phyloP scores from a whole-genome alignment of 2,113 vertebrate species.

The Amblyornis subalaris region DNA sequence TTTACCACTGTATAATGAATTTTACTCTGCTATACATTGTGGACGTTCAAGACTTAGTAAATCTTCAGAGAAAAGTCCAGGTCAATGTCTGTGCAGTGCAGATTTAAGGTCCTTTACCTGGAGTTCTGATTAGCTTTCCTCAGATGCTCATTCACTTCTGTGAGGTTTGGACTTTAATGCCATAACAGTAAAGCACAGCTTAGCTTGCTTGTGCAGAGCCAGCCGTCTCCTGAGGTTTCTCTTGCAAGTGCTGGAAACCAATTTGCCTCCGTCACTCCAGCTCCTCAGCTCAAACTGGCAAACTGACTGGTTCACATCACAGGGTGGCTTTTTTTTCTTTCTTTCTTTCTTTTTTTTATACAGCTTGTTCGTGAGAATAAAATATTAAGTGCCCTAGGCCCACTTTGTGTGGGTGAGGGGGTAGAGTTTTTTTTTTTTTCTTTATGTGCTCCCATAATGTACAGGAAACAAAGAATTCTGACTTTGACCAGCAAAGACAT shows the following conservation, averaged over 20 bases:
- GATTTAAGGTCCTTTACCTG: constrained; percentile 60
- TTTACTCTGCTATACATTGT: constrained; percentile 30
- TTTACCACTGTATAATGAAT: constrained; percentile 36
- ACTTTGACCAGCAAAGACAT: constrained; percentile 47
- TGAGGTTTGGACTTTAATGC: constrained; percentile 59
- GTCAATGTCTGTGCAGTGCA: constrained; percentile 44
- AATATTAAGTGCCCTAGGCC: constrained; percentile 48
- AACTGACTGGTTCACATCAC: constrained; percentile 53
- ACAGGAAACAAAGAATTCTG: constrained; percentile 50
- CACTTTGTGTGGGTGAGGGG: not conserved
- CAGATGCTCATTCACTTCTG: constrained; percentile 62
- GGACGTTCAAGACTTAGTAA: constrained; percentile 35
- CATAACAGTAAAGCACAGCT: constrained; percentile 57
- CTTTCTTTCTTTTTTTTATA: not conserved
- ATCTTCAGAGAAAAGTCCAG: constrained; percentile 26
- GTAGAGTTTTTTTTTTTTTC: not conserved
- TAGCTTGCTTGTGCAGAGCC: constrained; percentile 51
- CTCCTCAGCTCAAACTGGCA: constrained; percentile 29
- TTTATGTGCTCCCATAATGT: constrained; percentile 2
- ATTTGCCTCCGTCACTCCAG: constrained; percentile 57
- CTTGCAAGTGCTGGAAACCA: constrained; percentile 57
- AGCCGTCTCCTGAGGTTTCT: constrained; percentile 59
- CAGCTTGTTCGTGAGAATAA: constrained; percentile 31
- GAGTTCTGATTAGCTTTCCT: constrained; percentile 63
- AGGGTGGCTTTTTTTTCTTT: not conserved